phyloP scores from a whole-genome alignment of 2,888 invertebrate genomes.

The Lepidonotus clava region DNA sequence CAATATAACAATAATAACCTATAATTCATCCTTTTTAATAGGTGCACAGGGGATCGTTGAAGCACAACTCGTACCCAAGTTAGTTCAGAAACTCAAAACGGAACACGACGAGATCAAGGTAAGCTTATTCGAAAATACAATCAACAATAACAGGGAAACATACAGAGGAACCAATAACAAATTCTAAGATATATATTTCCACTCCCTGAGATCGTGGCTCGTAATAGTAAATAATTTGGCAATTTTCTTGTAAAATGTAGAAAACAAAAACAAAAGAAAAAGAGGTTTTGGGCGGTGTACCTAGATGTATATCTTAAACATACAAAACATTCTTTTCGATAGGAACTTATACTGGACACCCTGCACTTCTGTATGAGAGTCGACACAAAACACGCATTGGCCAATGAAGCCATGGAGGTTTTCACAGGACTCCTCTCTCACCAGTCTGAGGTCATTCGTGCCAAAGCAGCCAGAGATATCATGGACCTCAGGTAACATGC shows the following conservation, averaged over 20 bases:
- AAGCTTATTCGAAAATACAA: too few relatives aligned
- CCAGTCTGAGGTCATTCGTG: slow-evolving; percentile 71
- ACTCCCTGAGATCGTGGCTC: too few relatives aligned
- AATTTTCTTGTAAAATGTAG: too few relatives aligned
- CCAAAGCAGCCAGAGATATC: slow-evolving; percentile 79
- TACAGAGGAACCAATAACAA: too few relatives aligned
- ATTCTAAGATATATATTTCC: too few relatives aligned
- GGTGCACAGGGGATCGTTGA: slow-evolving; percentile 79
- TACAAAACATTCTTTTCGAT: slow-evolving; percentile 7
- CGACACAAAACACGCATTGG: slow-evolving; percentile 76
- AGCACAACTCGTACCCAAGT: slow-evolving; percentile 74
- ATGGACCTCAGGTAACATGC: slow-evolving; percentile 79
- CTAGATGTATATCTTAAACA: too few relatives aligned
- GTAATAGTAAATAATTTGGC: too few relatives aligned
- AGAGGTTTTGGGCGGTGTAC: too few relatives aligned
- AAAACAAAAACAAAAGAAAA: too few relatives aligned
- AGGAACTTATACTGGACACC: slow-evolving; percentile 79
- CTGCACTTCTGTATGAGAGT: slow-evolving; percentile 79
- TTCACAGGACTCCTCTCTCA: slow-evolving; percentile 77
- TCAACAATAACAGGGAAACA: too few relatives aligned
- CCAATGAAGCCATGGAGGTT: slow-evolving; percentile 68
- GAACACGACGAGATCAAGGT: slow-evolving; percentile 80
- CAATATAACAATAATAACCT: too few relatives aligned
- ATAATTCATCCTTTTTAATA: slow-evolving; percentile 27
- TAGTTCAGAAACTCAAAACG: slow-evolving; percentile 76